Evolutionary conservation across 2,888 invertebrate genomes (phyloP).

Genomic region (Lottia gigantea): DNA sequence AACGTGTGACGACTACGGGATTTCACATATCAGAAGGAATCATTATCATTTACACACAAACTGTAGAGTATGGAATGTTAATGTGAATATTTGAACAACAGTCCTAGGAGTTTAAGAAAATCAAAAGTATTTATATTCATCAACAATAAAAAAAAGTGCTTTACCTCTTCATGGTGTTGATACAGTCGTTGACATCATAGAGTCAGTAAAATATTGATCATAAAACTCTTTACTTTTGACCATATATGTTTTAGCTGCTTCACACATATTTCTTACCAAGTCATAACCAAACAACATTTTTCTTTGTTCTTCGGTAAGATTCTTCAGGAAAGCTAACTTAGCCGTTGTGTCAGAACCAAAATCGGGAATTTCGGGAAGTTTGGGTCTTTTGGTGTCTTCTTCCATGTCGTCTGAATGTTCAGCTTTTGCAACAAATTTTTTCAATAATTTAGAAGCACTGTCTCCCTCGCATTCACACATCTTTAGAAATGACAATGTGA

Average conservation of each 20-base stretch:
- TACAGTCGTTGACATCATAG: neutral
- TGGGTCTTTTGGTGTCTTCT: neutral
- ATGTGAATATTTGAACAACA: no score
- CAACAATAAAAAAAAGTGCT: no score
- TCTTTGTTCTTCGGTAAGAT: neutral
- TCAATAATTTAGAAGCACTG: neutral
- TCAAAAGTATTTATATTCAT: no score
- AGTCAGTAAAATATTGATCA: constrained; percentile 2
- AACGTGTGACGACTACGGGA: no score
- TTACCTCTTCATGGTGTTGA: no score
- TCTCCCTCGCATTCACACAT: constrained; percentile 2
- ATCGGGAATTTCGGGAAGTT: neutral
- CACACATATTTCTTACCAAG: neutral
- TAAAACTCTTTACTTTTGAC: neutral
- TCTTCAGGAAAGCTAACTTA: neutral
- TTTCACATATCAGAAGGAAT: no score
- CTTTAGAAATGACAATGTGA: constrained; percentile 1
- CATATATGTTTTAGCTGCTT: neutral
- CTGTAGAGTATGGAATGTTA: no score
- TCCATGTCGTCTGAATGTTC: neutral
- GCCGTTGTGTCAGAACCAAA: neutral
- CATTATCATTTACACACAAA: no score
- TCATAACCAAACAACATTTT: neutral
- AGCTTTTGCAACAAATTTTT: neutral
- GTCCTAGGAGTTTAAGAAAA: no score